A percentile compares a stretch with the other conserved stretches of the same genome.
Conservation (phyloP, 2,888 invertebrate species). For the Rhorus exstirpatorius region DNA sequence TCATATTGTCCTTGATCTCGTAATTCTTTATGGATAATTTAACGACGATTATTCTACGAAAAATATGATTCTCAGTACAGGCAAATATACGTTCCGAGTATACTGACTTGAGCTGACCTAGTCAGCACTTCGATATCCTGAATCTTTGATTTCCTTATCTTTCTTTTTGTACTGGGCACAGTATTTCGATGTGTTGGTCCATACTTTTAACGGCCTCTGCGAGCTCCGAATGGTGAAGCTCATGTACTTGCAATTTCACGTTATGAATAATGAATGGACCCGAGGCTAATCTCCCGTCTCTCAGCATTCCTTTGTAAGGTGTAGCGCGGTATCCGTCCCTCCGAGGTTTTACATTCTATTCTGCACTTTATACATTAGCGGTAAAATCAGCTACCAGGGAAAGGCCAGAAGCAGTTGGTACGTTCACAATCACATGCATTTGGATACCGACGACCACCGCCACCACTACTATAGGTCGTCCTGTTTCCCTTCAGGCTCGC, state of each 20-base stretch:
- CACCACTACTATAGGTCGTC: constrained; percentile 11
- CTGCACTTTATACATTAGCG: background rate
- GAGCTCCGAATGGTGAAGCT: no score
- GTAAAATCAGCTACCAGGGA: background rate
- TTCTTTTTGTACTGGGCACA: no score
- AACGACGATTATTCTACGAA: no score
- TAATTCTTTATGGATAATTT: no score
- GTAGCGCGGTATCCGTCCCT: background rate
- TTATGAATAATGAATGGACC: background rate
- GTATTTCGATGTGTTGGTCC: no score
- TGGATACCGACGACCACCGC: constrained; percentile 18
- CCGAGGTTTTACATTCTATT: constrained; percentile 15
- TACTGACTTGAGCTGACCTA: no score
- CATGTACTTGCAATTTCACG: background rate
- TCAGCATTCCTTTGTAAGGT: background rate
- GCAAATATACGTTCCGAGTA: no score
- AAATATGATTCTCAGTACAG: no score
- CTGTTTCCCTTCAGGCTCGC: constrained; percentile 32
- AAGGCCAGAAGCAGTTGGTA: background rate
- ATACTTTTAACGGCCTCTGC: no score
- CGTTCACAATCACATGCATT: constrained; percentile 12
- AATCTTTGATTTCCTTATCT: no score
- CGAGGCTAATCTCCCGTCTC: background rate
- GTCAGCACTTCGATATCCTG: no score
- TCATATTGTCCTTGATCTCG: no score